phyloP scores from a whole-genome alignment of 2,888 invertebrate species.

The Tenthredo scrophulariae region DNA sequence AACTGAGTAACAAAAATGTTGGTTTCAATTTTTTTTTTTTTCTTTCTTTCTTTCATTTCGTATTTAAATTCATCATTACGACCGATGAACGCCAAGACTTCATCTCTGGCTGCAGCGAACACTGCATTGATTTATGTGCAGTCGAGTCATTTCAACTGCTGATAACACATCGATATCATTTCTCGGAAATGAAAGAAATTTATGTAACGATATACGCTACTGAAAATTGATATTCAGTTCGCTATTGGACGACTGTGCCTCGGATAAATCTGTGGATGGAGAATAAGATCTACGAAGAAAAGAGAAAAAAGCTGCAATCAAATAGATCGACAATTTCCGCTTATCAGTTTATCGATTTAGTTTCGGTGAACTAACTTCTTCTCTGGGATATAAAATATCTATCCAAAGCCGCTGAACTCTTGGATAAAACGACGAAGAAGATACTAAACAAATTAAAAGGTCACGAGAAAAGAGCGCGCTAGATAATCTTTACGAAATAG shows the following conservation, averaged over 20 bases:
- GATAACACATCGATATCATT: conserved; percentile 39
- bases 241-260: background rate
- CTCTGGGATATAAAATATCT: background rate
- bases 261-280: background rate
- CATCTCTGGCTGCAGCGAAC: background rate
- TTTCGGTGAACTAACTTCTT: background rate
- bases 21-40: too few relatives aligned
- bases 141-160: background rate
- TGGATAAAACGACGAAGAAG: background rate
- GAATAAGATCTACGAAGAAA: background rate
- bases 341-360: background rate
- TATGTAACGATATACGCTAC: conserved; percentile 4
- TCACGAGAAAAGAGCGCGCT: background rate
- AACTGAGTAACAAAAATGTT: too few relatives aligned
- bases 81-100: background rate
- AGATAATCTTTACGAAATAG: conserved; percentile 50
- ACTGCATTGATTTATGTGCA: background rate
- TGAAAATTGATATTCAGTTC: background rate
- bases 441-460: background rate
- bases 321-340: background rate
- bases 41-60: too few relatives aligned
- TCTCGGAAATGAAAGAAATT: conserved; percentile 10
- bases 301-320: background rate
- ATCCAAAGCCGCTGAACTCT: background rate
- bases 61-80: too few relatives aligned